Evolutionary conservation across 1,140 invertebrate genomes (phyloP).

Genomic region (Euwallacea fornicatus): DNA sequence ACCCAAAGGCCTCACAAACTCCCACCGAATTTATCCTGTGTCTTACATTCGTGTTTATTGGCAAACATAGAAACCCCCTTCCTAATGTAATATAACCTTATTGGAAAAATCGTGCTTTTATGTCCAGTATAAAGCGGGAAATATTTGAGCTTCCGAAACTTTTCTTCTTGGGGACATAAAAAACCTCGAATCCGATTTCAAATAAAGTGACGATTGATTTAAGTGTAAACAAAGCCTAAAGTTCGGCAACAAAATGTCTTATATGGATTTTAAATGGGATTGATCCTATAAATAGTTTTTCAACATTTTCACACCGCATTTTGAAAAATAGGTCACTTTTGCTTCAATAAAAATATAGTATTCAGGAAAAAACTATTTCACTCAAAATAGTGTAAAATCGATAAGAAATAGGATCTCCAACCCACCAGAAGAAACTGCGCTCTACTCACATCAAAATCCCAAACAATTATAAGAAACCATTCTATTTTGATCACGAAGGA

Average conservation of each 20-base stretch:
- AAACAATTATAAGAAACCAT: too few relatives aligned
- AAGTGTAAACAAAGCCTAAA: constrained; percentile 19
- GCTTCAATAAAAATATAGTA: too few relatives aligned
- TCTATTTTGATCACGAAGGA: too few relatives aligned
- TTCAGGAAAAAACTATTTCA: too few relatives aligned
- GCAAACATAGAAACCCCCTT: not conserved
- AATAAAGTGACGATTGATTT: constrained; percentile 23
- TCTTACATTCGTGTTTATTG: not conserved
- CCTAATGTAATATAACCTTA: constrained; percentile 2
- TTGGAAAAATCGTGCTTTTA: constrained; percentile 6
- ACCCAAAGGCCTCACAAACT: constrained; percentile 9
- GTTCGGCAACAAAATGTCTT: constrained; percentile 15
- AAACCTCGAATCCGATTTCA: constrained; percentile 14
- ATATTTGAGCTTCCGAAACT: not conserved
- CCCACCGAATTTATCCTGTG: not conserved
- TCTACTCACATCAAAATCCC: too few relatives aligned
- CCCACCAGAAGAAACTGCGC: too few relatives aligned
- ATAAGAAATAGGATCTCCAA: too few relatives aligned
- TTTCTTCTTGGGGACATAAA: constrained; percentile 1
- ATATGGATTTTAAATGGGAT: not conserved
- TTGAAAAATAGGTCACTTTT: too few relatives aligned
- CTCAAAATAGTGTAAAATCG: too few relatives aligned
- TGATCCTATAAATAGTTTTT: too few relatives aligned
- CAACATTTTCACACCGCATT: too few relatives aligned
- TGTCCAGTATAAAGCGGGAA: constrained; percentile 8